Evolutionary conservation across 2,113 vertebrate species (phyloP).

Genomic region (Upupa epops): DNA sequence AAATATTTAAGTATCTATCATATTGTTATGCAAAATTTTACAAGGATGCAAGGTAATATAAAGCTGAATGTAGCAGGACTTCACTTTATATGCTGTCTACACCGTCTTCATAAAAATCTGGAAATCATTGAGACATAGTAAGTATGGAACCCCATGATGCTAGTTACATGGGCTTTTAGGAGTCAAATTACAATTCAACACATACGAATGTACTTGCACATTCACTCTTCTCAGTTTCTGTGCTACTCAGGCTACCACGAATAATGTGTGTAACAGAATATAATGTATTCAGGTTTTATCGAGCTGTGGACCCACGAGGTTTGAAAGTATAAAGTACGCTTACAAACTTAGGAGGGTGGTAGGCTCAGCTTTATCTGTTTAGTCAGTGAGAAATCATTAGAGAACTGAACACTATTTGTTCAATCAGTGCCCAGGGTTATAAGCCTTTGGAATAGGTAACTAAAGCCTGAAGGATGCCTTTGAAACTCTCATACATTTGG

Average conservation of each 20-base stretch:
- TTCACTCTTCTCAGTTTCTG: neutral
- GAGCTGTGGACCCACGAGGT: neutral
- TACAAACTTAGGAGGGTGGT: neutral
- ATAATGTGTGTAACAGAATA: neutral
- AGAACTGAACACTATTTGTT: neutral
- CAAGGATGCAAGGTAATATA: neutral
- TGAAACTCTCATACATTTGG: neutral
- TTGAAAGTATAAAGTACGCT: neutral
- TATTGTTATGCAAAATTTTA: neutral
- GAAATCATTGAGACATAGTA: neutral
- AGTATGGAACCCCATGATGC: neutral
- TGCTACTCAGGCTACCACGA: neutral
- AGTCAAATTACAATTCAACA: neutral
- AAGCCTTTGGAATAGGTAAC: neutral
- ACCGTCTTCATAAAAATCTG: neutral
- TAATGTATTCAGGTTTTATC: neutral
- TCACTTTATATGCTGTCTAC: neutral
- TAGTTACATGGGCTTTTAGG: neutral
- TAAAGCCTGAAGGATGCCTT: neutral
- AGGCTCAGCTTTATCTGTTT: neutral
- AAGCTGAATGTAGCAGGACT: neutral
- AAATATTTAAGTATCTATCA: neutral
- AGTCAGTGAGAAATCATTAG: neutral
- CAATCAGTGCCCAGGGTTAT: neutral
- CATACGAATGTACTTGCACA: neutral